Evolutionary conservation across 2,888 invertebrate species (phyloP).

Genomic region (Apamea anceps): DNA sequence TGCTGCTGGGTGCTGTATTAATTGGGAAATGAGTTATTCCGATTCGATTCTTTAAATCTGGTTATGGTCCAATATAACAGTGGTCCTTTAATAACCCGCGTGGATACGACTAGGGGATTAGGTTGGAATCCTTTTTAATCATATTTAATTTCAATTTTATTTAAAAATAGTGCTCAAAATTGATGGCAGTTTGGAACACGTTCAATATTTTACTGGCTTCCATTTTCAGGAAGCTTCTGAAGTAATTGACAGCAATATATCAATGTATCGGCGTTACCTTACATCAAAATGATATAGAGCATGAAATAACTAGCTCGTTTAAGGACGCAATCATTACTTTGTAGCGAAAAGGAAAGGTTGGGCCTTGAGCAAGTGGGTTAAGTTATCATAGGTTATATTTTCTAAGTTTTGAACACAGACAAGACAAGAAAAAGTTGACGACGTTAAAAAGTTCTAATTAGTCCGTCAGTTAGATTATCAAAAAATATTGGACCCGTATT

Average conservation of each 20-base stretch:
- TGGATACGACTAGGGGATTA: background rate
- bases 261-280: conserved; percentile 12
- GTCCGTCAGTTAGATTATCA: too few species aligned
- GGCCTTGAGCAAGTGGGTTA: conserved; percentile 42
- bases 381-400: conserved; percentile 7
- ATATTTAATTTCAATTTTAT: background rate
- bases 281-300: conserved; percentile 16
- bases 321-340: conserved; percentile 31
- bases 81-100: background rate
- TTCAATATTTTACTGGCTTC: background rate
- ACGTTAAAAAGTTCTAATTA: background rate
- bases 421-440: background rate
- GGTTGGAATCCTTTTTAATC: background rate
- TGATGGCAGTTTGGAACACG: background rate
- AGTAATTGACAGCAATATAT: background rate
- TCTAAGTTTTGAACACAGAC: background rate
- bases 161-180: background rate
- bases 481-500: too few species aligned
- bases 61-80: background rate
- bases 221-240: background rate
- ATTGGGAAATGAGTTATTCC: background rate
- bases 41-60: too few species aligned
- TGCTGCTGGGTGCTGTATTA: background rate
- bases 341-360: conserved; percentile 33
- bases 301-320: conserved; percentile 22